Base-by-base conservation (phyloP, 2,888 invertebrate genomes). In the Deilephila elpenor region DNA sequence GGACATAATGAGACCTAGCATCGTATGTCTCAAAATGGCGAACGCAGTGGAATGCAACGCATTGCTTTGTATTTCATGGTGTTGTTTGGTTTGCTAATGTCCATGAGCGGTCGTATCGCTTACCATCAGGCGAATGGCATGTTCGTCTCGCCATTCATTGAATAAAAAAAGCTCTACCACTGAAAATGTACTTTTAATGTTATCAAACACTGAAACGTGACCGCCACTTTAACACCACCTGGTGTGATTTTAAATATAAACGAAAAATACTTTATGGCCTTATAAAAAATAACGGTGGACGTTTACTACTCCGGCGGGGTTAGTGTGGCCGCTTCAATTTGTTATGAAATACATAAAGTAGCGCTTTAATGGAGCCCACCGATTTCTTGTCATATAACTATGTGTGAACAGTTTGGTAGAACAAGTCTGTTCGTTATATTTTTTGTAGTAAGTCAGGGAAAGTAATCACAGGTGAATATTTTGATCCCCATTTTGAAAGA, bases 301-400 rank as follows among this genome's bases (percentile, higher is more conserved):
- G 25, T 60, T 60, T 17, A 60, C 29, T 60, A 29, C 7, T 11
- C 5, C 20, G 11, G 25, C 60, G 25, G 60, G 60, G 6, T 17
- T 20, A 17, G n/a, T 56, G n/a, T 1, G 51, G 11, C 51, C 34
- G 25, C 51, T 25, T 67, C 25, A 67, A 51, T 67, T 25, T 67
- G 67, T 67, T 67, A 51, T 44, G 51, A 51, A 17, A 62, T 3
- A 34, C n/a, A 67, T 67, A 51, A 67, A 67, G 17, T 44, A 25
- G 17, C 2, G 44, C 51, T 7, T 56, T 67, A 67, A 67, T 67
- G 67, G 25, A 20, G 20, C 8, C 4, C n/a, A 34, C 17, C 20
- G 44, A 67, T 51, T 44, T 51, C 20, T 5, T 25, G 25, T 51
- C 67, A 20, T 25, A 44, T 51, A n/a, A 56, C 51, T 14, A 51